phyloP scores from a whole-genome alignment of 2,797 vertebrate genomes.

The Myripristis murdjan region DNA sequence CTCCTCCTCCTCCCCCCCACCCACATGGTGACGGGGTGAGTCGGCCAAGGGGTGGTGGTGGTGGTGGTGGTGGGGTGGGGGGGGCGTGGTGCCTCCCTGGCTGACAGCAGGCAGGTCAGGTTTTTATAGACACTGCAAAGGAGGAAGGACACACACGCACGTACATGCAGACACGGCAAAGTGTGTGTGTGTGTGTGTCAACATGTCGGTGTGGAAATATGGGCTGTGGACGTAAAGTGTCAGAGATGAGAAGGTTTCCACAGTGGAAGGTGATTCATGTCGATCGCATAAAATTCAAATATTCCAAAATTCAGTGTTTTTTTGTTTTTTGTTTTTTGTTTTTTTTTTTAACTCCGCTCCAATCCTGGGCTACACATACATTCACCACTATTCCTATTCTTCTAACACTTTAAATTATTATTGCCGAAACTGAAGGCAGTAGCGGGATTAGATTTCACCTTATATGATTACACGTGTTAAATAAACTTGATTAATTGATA shows the following conservation, averaged over 20 bases:
- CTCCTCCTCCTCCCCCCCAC: constrained; percentile 33
- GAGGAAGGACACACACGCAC: constrained; percentile 58
- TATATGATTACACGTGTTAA: no score
- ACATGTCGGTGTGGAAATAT: not conserved
- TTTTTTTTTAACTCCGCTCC: no score
- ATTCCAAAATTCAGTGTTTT: no score
- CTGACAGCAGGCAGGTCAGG: constrained; percentile 76
- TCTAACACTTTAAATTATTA: no score
- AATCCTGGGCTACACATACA: no score
- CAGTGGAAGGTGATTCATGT: not conserved
- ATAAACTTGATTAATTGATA: no score
- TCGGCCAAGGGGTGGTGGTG: constrained; percentile 34
- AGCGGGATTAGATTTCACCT: no score
- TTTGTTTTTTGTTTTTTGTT: no score
- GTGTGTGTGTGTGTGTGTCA: constrained; percentile 23
- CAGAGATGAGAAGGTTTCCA: constrained; percentile 3
- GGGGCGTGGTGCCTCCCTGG: constrained; percentile 67
- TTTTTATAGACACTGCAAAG: constrained; percentile 56
- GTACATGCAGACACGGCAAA: constrained; percentile 35
- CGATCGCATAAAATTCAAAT: no score
- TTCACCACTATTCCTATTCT: no score
- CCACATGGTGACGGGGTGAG: constrained; percentile 63
- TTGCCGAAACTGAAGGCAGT: no score
- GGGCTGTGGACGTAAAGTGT: not conserved
- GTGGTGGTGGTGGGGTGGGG: no score